Evolutionary conservation across 2,888 invertebrate genomes (phyloP).

Genomic region (Drosophila cracens): DNA sequence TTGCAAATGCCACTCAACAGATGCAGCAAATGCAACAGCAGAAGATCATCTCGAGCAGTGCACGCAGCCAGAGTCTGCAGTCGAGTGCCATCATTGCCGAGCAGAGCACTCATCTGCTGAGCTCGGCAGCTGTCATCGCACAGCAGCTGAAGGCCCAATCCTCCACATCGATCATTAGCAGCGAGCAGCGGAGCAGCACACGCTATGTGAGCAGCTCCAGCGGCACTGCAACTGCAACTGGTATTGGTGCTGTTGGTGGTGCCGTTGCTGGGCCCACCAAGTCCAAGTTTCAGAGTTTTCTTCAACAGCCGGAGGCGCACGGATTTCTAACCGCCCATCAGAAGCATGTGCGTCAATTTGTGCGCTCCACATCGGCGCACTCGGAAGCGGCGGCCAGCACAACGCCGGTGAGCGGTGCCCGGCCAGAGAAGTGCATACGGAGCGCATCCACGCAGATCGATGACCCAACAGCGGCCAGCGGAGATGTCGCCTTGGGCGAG

Average conservation of each 20-base stretch:
- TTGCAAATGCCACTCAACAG: constrained; percentile 7
- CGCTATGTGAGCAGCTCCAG: constrained; percentile 68
- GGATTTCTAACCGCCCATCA: constrained; percentile 84
- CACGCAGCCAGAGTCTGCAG: constrained; percentile 84
- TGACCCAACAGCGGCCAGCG: constrained; percentile 65
- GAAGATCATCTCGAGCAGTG: constrained; percentile 78
- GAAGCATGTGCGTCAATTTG: constrained; percentile 85
- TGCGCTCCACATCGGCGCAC: constrained; percentile 85
- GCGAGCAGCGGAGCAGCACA: constrained; percentile 77
- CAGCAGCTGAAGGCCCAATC: constrained; percentile 85
- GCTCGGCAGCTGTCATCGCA: constrained; percentile 83
- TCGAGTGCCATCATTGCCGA: constrained; percentile 77
- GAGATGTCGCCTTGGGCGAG: constrained; percentile 44
- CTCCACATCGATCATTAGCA: constrained; percentile 83
- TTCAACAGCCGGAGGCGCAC: constrained; percentile 83
- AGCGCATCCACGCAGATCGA: constrained; percentile 85
- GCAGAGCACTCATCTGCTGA: constrained; percentile 59
- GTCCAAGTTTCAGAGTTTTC: constrained; percentile 84
- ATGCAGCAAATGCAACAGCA: constrained; percentile 59
- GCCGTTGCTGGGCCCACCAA: constrained; percentile 46
- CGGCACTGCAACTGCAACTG: constrained; percentile 14
- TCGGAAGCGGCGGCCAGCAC: constrained; percentile 81
- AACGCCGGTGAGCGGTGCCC: constrained; percentile 58
- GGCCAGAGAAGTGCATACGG: constrained; percentile 84
- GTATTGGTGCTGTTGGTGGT: neutral